These are phyloP conservation scores for Phocides pigmalion DNA, from an alignment of 1,140 invertebrate genomes.

Conservation along the genomic window DNA sequence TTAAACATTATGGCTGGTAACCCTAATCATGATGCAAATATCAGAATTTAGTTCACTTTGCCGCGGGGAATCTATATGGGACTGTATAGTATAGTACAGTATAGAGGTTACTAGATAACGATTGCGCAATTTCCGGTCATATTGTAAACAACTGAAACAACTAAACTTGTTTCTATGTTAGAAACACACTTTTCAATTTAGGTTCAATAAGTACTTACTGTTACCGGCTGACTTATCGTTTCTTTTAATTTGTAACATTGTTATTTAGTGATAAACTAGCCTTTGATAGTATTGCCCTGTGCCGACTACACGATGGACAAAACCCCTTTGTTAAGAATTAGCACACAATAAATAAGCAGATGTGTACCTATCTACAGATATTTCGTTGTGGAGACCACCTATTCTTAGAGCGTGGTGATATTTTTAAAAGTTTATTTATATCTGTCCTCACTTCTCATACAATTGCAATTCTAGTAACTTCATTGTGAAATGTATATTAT, in stretches of 20 bases:
- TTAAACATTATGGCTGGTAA: conserved; percentile 5
- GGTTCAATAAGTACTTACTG: too few relatives aligned
- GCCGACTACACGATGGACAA: too few relatives aligned
- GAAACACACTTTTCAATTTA: background rate
- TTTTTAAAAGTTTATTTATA: conserved; percentile 1
- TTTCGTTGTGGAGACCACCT: background rate
- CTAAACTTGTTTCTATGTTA: background rate
- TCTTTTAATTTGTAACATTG: too few relatives aligned
- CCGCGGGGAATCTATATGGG: conserved; percentile 1
- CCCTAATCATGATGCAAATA: conserved; percentile 28
- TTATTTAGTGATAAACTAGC: too few relatives aligned
- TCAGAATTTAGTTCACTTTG: conserved; percentile 18
- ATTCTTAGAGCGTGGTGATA: background rate
- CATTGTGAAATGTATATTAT: too few relatives aligned
- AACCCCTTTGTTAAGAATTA: too few relatives aligned
- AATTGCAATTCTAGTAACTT: too few relatives aligned
- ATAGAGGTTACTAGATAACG: conserved; percentile 20
- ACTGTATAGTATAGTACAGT: background rate
- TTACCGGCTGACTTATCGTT: too few relatives aligned
- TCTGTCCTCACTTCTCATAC: background rate
- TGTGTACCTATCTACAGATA: too few relatives aligned
- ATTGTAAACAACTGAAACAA: conserved; percentile 4
- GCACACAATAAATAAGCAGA: too few relatives aligned
- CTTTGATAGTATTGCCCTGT: too few relatives aligned
- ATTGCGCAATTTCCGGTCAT: conserved; percentile 21